Evolutionary conservation across 2,888 invertebrate species (phyloP), one percentile per base, ranked within the genome.

Genomic region (Thecocarcelia acutangulata): DNA sequence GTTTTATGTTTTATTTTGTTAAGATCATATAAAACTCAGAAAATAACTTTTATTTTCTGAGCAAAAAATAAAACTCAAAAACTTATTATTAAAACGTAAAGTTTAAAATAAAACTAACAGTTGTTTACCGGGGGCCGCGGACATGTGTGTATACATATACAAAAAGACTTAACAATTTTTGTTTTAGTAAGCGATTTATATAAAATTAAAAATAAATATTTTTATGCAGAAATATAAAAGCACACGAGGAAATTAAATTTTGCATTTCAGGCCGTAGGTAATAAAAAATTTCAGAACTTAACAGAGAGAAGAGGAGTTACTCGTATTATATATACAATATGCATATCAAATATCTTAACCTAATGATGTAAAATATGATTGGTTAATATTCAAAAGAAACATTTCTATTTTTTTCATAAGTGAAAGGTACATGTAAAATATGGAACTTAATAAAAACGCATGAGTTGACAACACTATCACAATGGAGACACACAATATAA

Each of bases 391-490:
- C n/a, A 2, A 46, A 6, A 15, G 8, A 17, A 15, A 46, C 15
- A 46, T 17, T 17, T 1, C 17, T 37, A 17, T 37, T 3, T 15
- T 9, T 15, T n/a, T 28, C n/a, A 4, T 56, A 17, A 19, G 33
- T 73, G 40, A 21, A 66, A 73, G 79, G 59, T 68, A 63, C 56
- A 48, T 56, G 46, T 46, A 61, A 56, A 40, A 70, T 63, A 52
- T 68, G 54, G 48, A 80, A 74, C 61, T 69, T n/a, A n/a, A 75
- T n/a, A 64, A 4, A 59, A 48, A 63, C 50, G 42, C n/a, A 28
- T 46, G 37, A 66, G 37, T 42, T 54, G 42, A 48, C 24, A 17
- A n/a, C 68, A 81, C 72, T 68, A 73, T 81, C 73, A 77, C 77
- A 81, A 76, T 69, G 56, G 50, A 73, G 48, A 68, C 58, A 61